Conservation (phyloP, 2,113 vertebrate species). For the Ptyas mucosa region DNA sequence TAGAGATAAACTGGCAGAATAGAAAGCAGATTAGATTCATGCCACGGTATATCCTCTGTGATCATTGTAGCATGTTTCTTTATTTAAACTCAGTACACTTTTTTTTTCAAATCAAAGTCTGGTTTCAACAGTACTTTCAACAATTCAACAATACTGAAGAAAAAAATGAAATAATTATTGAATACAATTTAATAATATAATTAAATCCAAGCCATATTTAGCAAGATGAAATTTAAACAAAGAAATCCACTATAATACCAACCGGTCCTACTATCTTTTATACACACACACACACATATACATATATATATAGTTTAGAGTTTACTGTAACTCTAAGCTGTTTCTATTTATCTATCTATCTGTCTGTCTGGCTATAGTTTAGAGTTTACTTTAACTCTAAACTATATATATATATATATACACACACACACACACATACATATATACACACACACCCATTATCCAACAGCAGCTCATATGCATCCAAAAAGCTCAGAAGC, state of each 20-base stretch:
- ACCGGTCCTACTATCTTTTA: background rate
- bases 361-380: too few relatives aligned
- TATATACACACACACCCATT: too few relatives aligned
- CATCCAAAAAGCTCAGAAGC: background rate
- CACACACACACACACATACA: too few relatives aligned
- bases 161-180: background rate
- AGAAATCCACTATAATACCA: background rate
- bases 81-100: background rate
- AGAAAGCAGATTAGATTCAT: background rate
- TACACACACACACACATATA: too few relatives aligned
- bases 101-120: background rate
- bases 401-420: too few relatives aligned
- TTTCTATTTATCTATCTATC: too few relatives aligned
- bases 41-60: background rate
- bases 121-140: background rate
- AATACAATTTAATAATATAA: background rate
- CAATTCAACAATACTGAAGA: background rate
- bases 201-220: background rate
- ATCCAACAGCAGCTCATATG: background rate
- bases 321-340: too few relatives aligned
- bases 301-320: too few relatives aligned
- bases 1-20: background rate
- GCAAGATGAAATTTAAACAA: background rate
- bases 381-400: too few relatives aligned
- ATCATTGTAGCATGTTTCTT: background rate